Percentiles rank a stretch among this genome's conserved stretches.
phyloP scores from a whole-genome alignment of 2,888 invertebrate genomes.

The Incurvaria masculella region DNA sequence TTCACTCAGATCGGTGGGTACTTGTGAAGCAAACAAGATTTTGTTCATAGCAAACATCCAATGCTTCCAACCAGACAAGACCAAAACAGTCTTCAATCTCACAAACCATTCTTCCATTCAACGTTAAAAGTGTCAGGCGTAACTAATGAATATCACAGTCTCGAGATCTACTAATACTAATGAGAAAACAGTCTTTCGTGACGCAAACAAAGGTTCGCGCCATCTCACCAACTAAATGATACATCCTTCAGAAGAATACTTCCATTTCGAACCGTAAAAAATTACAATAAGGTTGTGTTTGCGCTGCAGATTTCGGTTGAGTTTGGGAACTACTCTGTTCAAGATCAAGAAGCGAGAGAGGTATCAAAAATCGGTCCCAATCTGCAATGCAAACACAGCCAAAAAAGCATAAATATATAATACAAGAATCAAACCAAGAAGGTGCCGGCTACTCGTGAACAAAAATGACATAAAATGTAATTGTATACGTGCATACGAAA shows the following conservation, averaged over 20 bases:
- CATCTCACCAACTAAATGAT: neutral
- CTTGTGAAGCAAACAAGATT: too few relatives aligned
- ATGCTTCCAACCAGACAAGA: too few relatives aligned
- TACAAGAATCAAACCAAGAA: constrained; percentile 52
- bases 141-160: neutral
- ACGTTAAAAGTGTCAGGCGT: too few relatives aligned
- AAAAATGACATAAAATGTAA: constrained; percentile 24
- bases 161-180: neutral
- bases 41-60: too few relatives aligned
- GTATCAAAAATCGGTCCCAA: constrained; percentile 22
- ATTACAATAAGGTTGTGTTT: too few relatives aligned
- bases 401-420: constrained; percentile 26
- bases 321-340: too few relatives aligned
- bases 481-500: constrained; percentile 44
- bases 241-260: neutral
- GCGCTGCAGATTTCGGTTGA: too few relatives aligned
- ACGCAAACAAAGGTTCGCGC: neutral
- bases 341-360: too few relatives aligned
- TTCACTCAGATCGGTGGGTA: too few relatives aligned
- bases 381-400: constrained; percentile 22
- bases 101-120: too few relatives aligned
- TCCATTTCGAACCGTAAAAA: neutral
- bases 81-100: too few relatives aligned
- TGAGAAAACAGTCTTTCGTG: neutral
- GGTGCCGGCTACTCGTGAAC: constrained; percentile 52